These are phyloP conservation scores for Tyria jacobaeae DNA, from an alignment of 2,888 invertebrate genomes.

Conservation along the genomic window DNA sequence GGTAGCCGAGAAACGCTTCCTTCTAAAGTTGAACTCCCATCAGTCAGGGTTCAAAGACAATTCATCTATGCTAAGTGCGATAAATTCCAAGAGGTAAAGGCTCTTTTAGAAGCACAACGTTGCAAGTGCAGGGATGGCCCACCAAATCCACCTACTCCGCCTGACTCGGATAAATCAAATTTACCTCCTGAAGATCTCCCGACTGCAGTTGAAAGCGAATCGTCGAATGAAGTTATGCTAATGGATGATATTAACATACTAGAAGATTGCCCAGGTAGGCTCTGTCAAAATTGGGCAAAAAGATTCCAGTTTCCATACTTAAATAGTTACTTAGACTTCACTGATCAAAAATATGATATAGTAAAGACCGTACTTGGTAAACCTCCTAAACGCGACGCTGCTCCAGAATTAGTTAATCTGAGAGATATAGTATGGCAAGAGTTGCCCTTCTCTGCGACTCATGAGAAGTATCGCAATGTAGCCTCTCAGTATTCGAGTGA, in stretches of 20 bases:
- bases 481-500: conserved; percentile 77
- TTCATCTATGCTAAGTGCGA: conserved; percentile 78
- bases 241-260: conserved; percentile 63
- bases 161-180: conserved; percentile 23
- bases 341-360: conserved; percentile 70
- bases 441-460: conserved; percentile 68
- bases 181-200: conserved; percentile 3
- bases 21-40: conserved; percentile 69
- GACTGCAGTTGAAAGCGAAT: conserved; percentile 49
- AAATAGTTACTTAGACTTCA: conserved; percentile 68
- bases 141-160: conserved; percentile 14
- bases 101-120: conserved; percentile 63
- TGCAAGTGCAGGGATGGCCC: conserved; percentile 63
- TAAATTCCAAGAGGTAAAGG: conserved; percentile 70
- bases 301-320: conserved; percentile 63
- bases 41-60: conserved; percentile 67
- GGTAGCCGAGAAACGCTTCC: conserved; percentile 76
- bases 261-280: conserved; percentile 60
- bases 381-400: conserved; percentile 26
- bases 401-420: conserved; percentile 56
- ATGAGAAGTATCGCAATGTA: conserved; percentile 60
- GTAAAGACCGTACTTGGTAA: conserved; percentile 65
- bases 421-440: conserved; percentile 58
- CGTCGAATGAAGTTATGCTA: conserved; percentile 65
- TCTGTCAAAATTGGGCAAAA: conserved; percentile 59